Base-by-base conservation (phyloP, 2,888 invertebrate species). In the Troides aeacus region DNA sequence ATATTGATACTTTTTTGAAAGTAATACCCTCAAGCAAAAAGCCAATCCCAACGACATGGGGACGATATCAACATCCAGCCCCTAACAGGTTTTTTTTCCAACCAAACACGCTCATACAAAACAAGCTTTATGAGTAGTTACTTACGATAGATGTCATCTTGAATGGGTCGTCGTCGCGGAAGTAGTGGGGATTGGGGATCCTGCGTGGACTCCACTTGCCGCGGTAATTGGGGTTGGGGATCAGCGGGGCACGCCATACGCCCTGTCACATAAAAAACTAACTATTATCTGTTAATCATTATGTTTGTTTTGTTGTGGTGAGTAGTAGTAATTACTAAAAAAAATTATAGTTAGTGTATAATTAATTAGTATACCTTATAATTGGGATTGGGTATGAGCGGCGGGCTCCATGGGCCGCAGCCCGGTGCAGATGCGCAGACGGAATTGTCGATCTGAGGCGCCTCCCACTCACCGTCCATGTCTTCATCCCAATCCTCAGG, bases 381-480 rank as follows among this genome's bases (percentile, higher is more conserved):
- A 67, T 94, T 94, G 0, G 99, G 98, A 93, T 99, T 99, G 78
- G 96, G 94, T 62, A 98, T 94, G 78, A 95, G 90, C 23, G 98
- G 97, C 23, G 97, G 94, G 74, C 94, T 94, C 98, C 99, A 99
- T 60, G 93, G 90, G 0, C 99, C 99, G 91, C 99, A 99, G 18
- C 99, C 99, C 3, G 96, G 94, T 8, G 95, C 95, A 66, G 90
- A 84, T 75, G 93, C 94, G 83, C 99, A 99, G 5, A 93, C 93
- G 0, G 99, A 98, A 93, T 99, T 99, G 79, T 96, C 96, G 46
- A 99, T 95, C 68, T 97, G 93, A 0, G 99, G 98, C 6, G 99
- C 96, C 87, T 99, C 99, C 99, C 99, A 99, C 82, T 97, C 97
- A 1, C 99, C 99, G 89, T 99, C 99, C 96, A 99, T 99, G 75